These are phyloP conservation scores for Paedocypris sp. DNA, from an alignment of 2,113 vertebrate genomes.

Conservation along the genomic window DNA sequence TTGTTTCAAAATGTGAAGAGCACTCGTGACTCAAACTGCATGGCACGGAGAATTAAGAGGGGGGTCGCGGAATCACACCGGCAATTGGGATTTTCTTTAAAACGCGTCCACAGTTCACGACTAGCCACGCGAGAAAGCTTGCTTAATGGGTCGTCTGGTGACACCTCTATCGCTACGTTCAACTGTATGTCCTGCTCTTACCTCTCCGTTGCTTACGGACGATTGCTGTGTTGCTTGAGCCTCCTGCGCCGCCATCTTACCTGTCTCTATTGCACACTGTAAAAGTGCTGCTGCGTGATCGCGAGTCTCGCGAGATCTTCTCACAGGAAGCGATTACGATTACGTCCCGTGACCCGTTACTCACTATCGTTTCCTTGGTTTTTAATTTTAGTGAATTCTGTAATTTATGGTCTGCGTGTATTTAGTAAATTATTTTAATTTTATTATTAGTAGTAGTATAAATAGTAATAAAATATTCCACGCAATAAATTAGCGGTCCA, in stretches of 20 bases:
- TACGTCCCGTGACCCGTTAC: background rate
- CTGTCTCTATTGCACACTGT: slow-evolving; percentile 57
- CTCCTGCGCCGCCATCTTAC: slow-evolving; percentile 71
- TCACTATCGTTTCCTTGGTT: background rate
- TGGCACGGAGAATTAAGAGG: slow-evolving; percentile 8
- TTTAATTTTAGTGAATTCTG: no score
- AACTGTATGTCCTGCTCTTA: slow-evolving; percentile 49
- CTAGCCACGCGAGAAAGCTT: background rate
- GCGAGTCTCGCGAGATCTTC: slow-evolving; percentile 50
- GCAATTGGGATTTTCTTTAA: slow-evolving; percentile 8
- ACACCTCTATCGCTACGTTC: background rate
- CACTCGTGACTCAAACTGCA: background rate
- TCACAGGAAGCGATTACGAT: slow-evolving; percentile 21
- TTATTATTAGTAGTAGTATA: no score
- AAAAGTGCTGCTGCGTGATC: slow-evolving; percentile 35
- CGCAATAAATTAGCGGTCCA: no score
- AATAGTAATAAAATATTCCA: no score
- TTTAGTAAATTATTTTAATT: no score
- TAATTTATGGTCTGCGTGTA: no score
- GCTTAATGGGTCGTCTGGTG: background rate
- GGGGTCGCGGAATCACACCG: slow-evolving; percentile 24
- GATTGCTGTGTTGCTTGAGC: slow-evolving; percentile 47
- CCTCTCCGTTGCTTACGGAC: slow-evolving; percentile 64
- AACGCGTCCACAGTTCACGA: background rate
- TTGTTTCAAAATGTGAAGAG: no score